Evolutionary conservation across 2,888 invertebrate genomes (phyloP).

Genomic region (Eristalinus aeneus): DNA sequence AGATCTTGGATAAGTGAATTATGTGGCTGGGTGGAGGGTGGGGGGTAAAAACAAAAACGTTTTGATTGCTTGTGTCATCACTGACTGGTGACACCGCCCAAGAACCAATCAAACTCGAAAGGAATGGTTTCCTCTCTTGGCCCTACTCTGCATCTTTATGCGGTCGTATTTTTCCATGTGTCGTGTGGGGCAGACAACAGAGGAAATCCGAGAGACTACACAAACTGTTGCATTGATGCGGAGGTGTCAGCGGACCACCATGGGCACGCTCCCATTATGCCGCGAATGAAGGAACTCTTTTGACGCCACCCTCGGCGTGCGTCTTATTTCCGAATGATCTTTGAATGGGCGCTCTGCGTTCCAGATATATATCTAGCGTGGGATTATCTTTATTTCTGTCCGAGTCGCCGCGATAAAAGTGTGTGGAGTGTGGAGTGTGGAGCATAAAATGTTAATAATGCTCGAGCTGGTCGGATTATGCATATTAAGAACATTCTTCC

Average conservation of each 20-base stretch:
- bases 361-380: slow-evolving; percentile 61
- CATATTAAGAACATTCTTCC: slow-evolving; percentile 5
- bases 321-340: slow-evolving; percentile 39
- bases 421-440: background rate
- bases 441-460: slow-evolving; percentile 33
- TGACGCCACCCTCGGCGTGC: slow-evolving; percentile 36
- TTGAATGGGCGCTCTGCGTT: slow-evolving; percentile 45
- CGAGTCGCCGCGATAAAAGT: slow-evolving; percentile 26
- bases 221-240: slow-evolving; percentile 3
- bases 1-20: slow-evolving; percentile 44
- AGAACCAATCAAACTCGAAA: background rate
- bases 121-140: slow-evolving; percentile 35
- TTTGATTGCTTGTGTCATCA: slow-evolving; percentile 50
- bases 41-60: slow-evolving; percentile 34
- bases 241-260: slow-evolving; percentile 32
- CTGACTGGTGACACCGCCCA: slow-evolving; percentile 59
- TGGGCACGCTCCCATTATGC: slow-evolving; percentile 50
- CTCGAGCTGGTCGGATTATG: slow-evolving; percentile 43
- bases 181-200: background rate
- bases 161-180: slow-evolving; percentile 51
- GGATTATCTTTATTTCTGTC: slow-evolving; percentile 59
- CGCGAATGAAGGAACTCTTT: slow-evolving; percentile 26
- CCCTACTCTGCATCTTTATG: slow-evolving; percentile 48
- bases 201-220: background rate
- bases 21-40: slow-evolving; percentile 25